Base-by-base conservation (phyloP, 1,140 invertebrate species). In the Saccostrea glomerata region DNA sequence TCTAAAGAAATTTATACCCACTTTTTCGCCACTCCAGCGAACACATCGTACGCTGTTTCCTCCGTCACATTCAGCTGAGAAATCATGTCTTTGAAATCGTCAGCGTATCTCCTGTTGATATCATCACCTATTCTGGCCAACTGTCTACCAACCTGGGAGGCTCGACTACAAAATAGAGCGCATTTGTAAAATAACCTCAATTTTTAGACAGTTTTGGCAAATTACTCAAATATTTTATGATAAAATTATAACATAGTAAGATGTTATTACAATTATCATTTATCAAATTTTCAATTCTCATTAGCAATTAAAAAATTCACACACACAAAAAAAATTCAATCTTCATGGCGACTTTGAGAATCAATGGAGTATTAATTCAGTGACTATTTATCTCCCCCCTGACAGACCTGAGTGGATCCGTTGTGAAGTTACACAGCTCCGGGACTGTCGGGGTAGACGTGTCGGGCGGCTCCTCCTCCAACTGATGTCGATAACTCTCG, bases 111-210 rank as follows among this genome's bases (percentile, higher is more conserved):
- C 58, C 88, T 88, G 84, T 94, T 93, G 82, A 94, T 93, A 60
- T 93, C 93, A 89, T 94, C 94, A 47, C 94, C 94, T 17, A 94
- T 93, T 36, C 87, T 90, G 9, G 94, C 94, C 83, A 94, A 87
- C 77, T 94, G 93, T 54, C 94, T 77, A 12, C 94, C 94, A 70
- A 94, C 93, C 70, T 92, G 89, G 58, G 93, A 90, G 25, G 92
- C 90, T 82, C 91, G 91, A 58, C 93, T 94, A 89, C 63, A 92
- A 47, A 56, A 54, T n/a, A 54, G 6, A 83, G n/a, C 12, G 17
- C 36, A 40, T 73, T 66, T 58, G 36, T 9, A 70, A 30, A 36
- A 36, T 30, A 11, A 36, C 1, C 0, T 17, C n/a, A 5, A 47
- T 47, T 47, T 9, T 0, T 47, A 47, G 6, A 47, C 47, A 17